Conservation (phyloP, 2,797 vertebrate species). For the Chaetodon trifasciatus region DNA sequence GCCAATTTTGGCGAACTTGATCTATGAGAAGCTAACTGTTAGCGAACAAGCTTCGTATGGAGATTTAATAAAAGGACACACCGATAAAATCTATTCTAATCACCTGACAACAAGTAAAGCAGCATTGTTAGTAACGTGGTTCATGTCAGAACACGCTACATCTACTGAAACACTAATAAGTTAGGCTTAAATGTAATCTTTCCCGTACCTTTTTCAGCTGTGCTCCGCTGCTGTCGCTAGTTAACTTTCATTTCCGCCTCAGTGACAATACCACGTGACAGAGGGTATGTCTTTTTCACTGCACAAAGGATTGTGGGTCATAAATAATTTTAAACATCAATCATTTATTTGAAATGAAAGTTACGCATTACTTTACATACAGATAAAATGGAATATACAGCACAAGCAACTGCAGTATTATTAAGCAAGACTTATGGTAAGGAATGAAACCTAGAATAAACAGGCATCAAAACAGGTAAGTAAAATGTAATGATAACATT, state of each 20-base stretch:
- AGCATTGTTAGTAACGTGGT: background rate
- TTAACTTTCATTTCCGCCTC: conserved; percentile 88
- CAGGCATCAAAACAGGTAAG: background rate
- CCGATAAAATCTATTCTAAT: conserved; percentile 30
- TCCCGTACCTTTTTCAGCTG: conserved; percentile 80
- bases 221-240: conserved; percentile 72
- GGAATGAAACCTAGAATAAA: background rate
- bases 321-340: conserved; percentile 25
- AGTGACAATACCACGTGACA: conserved; percentile 82
- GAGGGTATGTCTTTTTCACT: background rate
- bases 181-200: conserved; percentile 13
- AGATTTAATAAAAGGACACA: conserved; percentile 64
- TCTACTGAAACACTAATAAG: conserved; percentile 23
- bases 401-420: background rate
- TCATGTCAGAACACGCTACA: background rate
- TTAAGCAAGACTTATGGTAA: background rate
- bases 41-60: conserved; percentile 61
- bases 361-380: background rate
- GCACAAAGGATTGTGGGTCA: conserved; percentile 73
- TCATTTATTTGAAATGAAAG: background rate
- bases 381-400: background rate
- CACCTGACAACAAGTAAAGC: background rate
- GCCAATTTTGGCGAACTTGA: background rate
- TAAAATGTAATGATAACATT: background rate
- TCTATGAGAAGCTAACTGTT: conserved; percentile 67